Evolutionary conservation across 2,888 invertebrate species (phyloP), one percentile per base, ranked within the genome.

Genomic region (Apamea anceps): DNA sequence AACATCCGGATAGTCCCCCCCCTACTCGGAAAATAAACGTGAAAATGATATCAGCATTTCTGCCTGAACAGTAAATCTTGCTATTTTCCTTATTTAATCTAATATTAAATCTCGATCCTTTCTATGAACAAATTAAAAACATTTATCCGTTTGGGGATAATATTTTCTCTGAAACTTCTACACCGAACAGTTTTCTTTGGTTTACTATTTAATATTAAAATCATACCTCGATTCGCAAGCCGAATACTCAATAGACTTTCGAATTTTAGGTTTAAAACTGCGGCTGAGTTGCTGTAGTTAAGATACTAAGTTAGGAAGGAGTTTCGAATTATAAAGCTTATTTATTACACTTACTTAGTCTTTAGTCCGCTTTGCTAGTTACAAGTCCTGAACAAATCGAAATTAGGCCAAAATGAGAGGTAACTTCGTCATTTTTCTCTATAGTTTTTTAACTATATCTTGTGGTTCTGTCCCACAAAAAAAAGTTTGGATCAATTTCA

Each of bases 71-170:
- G 71, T 78, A 82, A 85, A 87, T 89, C 84, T 77, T 72, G 62
- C 68, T 84, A 80, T 73, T 85, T 88, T 84, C 81, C 80, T 81
- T 80, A 73, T 79, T 74, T 77, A 72, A 87, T 85, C 82, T 83
- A 60, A 80, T 82, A 81, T 86, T 81, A 81, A 87, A 82, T 84
- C 87, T 72, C 77, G 71, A 89, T 82, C 66, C 62, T 45, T 51
- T 70, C 37, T 79, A 78, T 62, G 79, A 77, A 68, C 65, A 81
- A 80, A 42, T 82, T 75, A 82, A 85, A 87, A 88, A 78, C 72
- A 81, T 80, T 76, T 77, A 79, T 70, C 28, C 51, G 45, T 67
- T 73, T 68, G 45, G 76, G 76, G 85, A 77, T 82, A 81, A 81
- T 83, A 88, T 85, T 83, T 83, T 70, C 48, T 62, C 18, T 13